A percentile compares a stretch with the other conserved stretches of the same genome.
Conservation (phyloP, 92 coral and sea anemone genomes). For the Porites cylindrica region DNA sequence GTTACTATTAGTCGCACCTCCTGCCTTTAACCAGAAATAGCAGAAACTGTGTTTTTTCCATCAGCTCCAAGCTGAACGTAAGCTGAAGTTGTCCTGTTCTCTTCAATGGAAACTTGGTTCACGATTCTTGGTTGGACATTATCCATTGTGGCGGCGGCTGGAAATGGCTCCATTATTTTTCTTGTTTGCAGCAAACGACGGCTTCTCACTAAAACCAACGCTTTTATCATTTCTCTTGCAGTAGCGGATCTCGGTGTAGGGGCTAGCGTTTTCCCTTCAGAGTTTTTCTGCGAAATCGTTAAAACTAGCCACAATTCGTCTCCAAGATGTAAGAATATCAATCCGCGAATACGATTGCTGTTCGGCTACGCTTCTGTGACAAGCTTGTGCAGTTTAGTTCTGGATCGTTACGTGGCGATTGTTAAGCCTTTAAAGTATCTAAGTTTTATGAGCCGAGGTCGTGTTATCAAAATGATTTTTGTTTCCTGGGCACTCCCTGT, state of each 20-base stretch:
- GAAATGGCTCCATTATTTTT: background rate
- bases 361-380: slow-evolving; percentile 3
- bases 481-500: slow-evolving; percentile 16
- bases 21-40: too few relatives aligned
- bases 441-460: background rate
- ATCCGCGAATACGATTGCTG: background rate
- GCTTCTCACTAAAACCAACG: background rate
- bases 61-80: too few relatives aligned
- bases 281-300: background rate
- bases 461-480: background rate
- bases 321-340: background rate
- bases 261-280: background rate
- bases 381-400: slow-evolving; percentile 13
- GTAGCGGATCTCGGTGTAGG: background rate
- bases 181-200: background rate
- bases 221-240: background rate
- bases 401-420: slow-evolving; percentile 39
- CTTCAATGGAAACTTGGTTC: background rate
- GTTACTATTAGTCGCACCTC: too few relatives aligned
- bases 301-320: too few relatives aligned
- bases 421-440: slow-evolving; percentile 9
- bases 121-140: background rate
- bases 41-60: too few relatives aligned
- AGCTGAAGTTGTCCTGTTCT: background rate
- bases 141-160: background rate